Conservation (phyloP, 35 echinoderm and acorn worm genomes). For the Lytechinus variegatus region DNA sequence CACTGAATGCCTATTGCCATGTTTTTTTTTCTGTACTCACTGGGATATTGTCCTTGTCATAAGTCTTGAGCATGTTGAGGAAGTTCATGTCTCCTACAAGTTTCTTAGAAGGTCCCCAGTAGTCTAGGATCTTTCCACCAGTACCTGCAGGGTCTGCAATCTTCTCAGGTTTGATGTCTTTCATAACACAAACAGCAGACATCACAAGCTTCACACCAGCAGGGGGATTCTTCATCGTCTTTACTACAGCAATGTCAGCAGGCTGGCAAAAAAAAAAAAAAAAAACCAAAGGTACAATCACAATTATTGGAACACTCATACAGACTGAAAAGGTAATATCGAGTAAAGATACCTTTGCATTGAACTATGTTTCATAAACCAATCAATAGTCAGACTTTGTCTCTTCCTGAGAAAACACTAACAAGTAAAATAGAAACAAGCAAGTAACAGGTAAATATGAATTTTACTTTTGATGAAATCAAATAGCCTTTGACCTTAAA, state of each 20-base stretch:
- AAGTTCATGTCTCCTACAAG: slow-evolving; percentile 99
- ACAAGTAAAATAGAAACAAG: no score
- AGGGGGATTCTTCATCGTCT: slow-evolving; percentile 97
- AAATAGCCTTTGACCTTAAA: no score
- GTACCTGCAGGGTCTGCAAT: slow-evolving; percentile 95
- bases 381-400: no score
- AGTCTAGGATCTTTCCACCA: slow-evolving; percentile 98
- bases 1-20: not conserved
- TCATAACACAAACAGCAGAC: slow-evolving; percentile 79
- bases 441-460: no score
- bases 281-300: not conserved
- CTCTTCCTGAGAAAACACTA: no score
- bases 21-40: slow-evolving; percentile 51
- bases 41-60: slow-evolving; percentile 93
- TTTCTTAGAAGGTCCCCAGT: slow-evolving; percentile 96
- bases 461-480: no score
- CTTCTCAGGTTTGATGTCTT: slow-evolving; percentile 93
- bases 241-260: slow-evolving; percentile 92
- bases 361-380: no score
- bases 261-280: slow-evolving; percentile 65
- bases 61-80: slow-evolving; percentile 78
- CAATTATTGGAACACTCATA: no score
- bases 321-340: no score
- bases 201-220: slow-evolving; percentile 92
- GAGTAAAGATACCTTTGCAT: no score